Base-by-base conservation (phyloP, 2,888 invertebrate species). In the Tipula confusa region DNA sequence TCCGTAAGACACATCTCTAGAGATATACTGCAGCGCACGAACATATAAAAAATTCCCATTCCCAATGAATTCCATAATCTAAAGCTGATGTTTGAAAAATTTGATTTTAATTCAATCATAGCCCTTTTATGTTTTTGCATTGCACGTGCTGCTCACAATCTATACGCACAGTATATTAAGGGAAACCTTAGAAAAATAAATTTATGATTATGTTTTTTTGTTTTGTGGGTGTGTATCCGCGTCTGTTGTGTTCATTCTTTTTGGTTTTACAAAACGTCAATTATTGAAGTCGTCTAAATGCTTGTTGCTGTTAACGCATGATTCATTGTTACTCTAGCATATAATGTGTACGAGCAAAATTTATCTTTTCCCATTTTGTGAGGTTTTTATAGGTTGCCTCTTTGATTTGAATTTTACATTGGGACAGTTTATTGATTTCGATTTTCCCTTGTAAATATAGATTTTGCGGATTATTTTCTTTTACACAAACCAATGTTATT, bases 101-200 rank as follows among this genome's bases (percentile, higher is more conserved):
- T 64, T 64, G 64, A 64, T 64, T 64, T 64, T 64, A 64, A 64
- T 64, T 64, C 24, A 64, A 64, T 64, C 64, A 64, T 64, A 64
- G 64, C 64, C 64, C 64, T 64, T 64, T 64, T 64, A 64, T 64
- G 24, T 64, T 18, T 64, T 24, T 64, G 64, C 64, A 43, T 64
- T 64, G 64, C 64, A 64, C 64, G 64, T 64, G 64, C 64, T 24
- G 64, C 64, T 64, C 64, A 24, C 24, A 64, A 24, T 24, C 9
- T 9, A n/a, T n/a, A n/a, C 33, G 64, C 64, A 33, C 33, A 9
- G 1, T 24, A 24, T 9, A 15, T 18, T 18, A 9, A 43, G 43
- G 64, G 64, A 64, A 64, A 64, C 64, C 64, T 24, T 64, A 24
- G 64, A 64, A 64, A n/a, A 15, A 15, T 15, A 5, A 36, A 5